Base-by-base conservation (phyloP, 92 coral and sea anemone genomes). In the Porites lobata region DNA sequence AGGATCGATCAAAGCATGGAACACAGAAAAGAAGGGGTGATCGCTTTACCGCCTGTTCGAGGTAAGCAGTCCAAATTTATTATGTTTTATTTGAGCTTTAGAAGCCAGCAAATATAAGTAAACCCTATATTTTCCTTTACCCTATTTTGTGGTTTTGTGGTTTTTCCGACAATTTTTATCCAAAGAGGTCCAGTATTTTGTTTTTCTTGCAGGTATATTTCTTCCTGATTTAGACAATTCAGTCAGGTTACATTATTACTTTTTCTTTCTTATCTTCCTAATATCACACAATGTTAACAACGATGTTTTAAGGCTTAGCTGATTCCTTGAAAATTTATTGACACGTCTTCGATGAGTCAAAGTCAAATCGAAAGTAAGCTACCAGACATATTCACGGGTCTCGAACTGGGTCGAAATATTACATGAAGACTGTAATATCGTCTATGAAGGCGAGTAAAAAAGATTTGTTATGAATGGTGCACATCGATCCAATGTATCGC, bases 1-100 rank as follows among this genome's bases (percentile, higher is more conserved):
- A 80, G 18, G 52, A 58, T 10, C 12, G 77, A 53, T 64, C 75
- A 65, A 77, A 54, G 12, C 13, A 38, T 57, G 52, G 82, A 85
- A 76, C 76, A 77, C 9, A 85, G 67, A 54, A 75, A 78, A 58
- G 89, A 77, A 85, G 89, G 51, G 12, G 21, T 85, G 69, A 56
- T 85, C 76, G 89, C 77, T 2, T 77, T 85, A 1, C 89, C 82
- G 18, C 89, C 87, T 19, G 80, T 84, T 19, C 87, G 70, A 73
- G 80, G 87, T 84, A 51, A 58, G 87, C 76, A 43, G 69, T 6
- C 47, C 69, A 9, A 8, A 65, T 24, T 81, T 72, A 32, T 11
- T 17, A 32, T 61, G 54, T 82, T 29, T 26, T 52, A 53, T 81
- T 77, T 26, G 10, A 65, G 68, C 81, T 54, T 9, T 4, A 24